Base-by-base conservation (phyloP, 2,113 vertebrate genomes). In the Leiothrix lutea region DNA sequence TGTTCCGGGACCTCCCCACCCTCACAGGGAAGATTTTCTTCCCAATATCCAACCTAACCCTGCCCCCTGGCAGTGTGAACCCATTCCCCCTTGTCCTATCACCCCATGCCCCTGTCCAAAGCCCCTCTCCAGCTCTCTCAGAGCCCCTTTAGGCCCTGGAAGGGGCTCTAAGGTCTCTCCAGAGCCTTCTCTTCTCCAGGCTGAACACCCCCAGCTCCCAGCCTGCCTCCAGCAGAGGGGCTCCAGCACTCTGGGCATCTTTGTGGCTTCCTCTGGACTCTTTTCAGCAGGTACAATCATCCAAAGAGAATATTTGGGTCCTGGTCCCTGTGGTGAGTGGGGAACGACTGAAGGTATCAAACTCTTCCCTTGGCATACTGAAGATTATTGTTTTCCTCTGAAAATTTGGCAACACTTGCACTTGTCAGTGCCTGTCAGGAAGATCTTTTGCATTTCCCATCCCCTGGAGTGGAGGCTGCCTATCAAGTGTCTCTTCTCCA, bases 381-480 rank as follows among this genome's bases (percentile, higher is more conserved):
- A 56, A 45, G 21, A 51, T 58, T 6, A 62, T 70, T 81, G 28
- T 87, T 94, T 92, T 87, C 69, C 31, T 57, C 53, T 85, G n/a
- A 50, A 77, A 86, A 80, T 82, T 72, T 92, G 94, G 92, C 94
- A 86, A 50, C 58, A 47, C 50, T 93, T 35, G 5, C 15, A 62
- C 75, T 38, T 90, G 85, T 85, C 87, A n/a, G 42, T 22, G 65
- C 82, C 71, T 96, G 95, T 95, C 94, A 86, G 88, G 74, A 66
- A 92, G 88, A 88, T 87, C 57, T 91, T 81, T 48, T 73, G 80
- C 57, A 24, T 88, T 82, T 82, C 45, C 78, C 40, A 45, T 88
- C 88, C 92, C 95, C 95, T 94, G 92, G 85, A 90, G 94, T 61
- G 50, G 82, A 77, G 42, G 74, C 95, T 95, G 96, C 95, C 95